Conservation (phyloP, 2,888 invertebrate genomes). For the Eucera pruinosa region DNA sequence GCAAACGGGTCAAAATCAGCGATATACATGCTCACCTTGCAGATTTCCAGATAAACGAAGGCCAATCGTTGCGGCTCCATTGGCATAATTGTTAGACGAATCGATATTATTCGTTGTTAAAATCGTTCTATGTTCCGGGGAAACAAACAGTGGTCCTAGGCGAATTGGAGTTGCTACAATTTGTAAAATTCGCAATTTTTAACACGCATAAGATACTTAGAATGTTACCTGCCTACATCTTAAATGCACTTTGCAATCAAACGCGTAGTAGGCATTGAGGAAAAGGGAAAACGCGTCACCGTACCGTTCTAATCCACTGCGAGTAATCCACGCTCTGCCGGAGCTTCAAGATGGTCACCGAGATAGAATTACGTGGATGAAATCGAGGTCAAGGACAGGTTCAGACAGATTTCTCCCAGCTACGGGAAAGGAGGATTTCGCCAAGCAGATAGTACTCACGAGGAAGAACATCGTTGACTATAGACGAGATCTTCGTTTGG, state of each 20-base stretch:
- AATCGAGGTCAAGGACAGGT: constrained; percentile 62
- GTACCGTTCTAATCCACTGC: constrained; percentile 1
- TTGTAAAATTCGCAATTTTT: constrained; percentile 54
- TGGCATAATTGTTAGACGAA: constrained; percentile 77
- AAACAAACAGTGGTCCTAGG: constrained; percentile 65
- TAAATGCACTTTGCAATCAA: too few species aligned
- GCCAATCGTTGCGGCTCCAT: constrained; percentile 78
- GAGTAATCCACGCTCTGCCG: constrained; percentile 32
- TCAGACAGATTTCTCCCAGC: constrained; percentile 59
- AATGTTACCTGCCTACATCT: not conserved
- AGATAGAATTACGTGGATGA: constrained; percentile 48
- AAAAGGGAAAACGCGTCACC: constrained; percentile 13
- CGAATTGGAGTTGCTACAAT: constrained; percentile 71
- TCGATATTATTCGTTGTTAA: constrained; percentile 69
- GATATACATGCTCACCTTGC: constrained; percentile 70
- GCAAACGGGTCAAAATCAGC: too few species aligned
- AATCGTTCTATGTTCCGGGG: constrained; percentile 63
- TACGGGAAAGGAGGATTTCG: constrained; percentile 31
- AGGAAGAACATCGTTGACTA: constrained; percentile 48
- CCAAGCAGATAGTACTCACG: constrained; percentile 56
- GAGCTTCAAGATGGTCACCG: constrained; percentile 32
- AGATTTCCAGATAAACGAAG: constrained; percentile 78
- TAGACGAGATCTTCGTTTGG: constrained; percentile 67
- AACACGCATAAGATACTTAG: too few species aligned
- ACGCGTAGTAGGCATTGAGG: too few species aligned